phyloP scores from a whole-genome alignment of 2,113 vertebrate species.

The Syrrhaptes paradoxus region DNA sequence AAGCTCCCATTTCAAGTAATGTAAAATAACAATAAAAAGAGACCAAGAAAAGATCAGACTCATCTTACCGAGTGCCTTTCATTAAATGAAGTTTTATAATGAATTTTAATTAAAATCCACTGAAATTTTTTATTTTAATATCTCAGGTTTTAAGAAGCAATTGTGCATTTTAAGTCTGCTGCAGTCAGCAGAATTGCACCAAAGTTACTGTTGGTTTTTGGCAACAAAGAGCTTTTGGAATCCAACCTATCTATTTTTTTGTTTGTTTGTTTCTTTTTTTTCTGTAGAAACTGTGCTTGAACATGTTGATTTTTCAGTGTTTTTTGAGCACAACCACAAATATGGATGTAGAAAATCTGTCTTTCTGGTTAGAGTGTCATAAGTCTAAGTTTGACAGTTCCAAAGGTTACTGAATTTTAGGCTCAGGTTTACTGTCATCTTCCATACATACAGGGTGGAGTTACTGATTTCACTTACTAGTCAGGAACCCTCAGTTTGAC shows the following conservation, averaged over 20 bases:
- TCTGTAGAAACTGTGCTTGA: neutral
- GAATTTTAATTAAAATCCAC: slow-evolving; percentile 8
- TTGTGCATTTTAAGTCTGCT: neutral
- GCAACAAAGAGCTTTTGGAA: neutral
- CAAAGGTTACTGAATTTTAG: neutral
- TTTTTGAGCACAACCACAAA: neutral
- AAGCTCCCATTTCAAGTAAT: slow-evolving; percentile 45
- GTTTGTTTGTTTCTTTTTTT: neutral
- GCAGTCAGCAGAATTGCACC: neutral
- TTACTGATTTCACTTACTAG: neutral
- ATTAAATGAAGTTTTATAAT: slow-evolving; percentile 29
- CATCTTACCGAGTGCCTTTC: neutral
- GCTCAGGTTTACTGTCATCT: neutral
- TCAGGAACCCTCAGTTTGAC: neutral
- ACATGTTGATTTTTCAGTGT: neutral
- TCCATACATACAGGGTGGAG: neutral
- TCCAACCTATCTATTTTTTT: neutral
- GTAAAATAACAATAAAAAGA: slow-evolving; percentile 47
- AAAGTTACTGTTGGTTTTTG: neutral
- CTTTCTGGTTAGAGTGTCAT: neutral
- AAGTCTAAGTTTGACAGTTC: neutral
- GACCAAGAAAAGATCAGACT: neutral
- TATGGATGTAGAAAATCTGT: neutral
- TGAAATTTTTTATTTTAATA: neutral
- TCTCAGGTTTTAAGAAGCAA: neutral